These are phyloP conservation scores for Cantharis flavilabris DNA, from an alignment of 2,888 invertebrate genomes.

Conservation along the genomic window DNA sequence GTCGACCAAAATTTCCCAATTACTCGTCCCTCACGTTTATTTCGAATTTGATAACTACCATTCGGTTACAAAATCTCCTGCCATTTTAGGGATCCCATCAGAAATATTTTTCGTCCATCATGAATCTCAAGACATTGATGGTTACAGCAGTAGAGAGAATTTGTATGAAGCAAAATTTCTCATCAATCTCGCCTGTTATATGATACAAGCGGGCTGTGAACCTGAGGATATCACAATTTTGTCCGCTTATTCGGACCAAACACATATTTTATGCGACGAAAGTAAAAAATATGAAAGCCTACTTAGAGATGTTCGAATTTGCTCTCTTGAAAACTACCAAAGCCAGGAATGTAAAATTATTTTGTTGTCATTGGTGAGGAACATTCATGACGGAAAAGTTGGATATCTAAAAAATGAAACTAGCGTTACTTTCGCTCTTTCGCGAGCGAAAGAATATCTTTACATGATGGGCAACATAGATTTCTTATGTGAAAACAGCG, in stretches of 20 bases:
- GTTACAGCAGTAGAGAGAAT: slow-evolving; percentile 64
- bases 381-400: too few relatives aligned
- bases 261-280: slow-evolving; percentile 62
- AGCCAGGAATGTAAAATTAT: too few relatives aligned
- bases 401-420: too few relatives aligned
- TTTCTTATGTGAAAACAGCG: too few relatives aligned
- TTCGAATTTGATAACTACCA: slow-evolving; percentile 63
- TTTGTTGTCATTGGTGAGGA: too few relatives aligned
- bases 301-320: too few relatives aligned
- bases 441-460: too few relatives aligned
- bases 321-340: too few relatives aligned
- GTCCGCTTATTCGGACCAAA: slow-evolving; percentile 73
- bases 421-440: too few relatives aligned
- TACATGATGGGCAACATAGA: too few relatives aligned
- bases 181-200: slow-evolving; percentile 63
- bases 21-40: slow-evolving; percentile 60
- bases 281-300: slow-evolving; percentile 34
- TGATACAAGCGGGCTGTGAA: slow-evolving; percentile 64
- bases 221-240: slow-evolving; percentile 72
- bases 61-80: slow-evolving; percentile 60
- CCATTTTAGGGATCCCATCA: slow-evolving; percentile 63
- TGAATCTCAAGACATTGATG: slow-evolving; percentile 60
- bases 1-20: slow-evolving; percentile 63
- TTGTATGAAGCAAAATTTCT: slow-evolving; percentile 67
- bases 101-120: slow-evolving; percentile 74